Evolutionary conservation across 2,797 vertebrate species (phyloP).

Genomic region (Selene dorsalis): DNA sequence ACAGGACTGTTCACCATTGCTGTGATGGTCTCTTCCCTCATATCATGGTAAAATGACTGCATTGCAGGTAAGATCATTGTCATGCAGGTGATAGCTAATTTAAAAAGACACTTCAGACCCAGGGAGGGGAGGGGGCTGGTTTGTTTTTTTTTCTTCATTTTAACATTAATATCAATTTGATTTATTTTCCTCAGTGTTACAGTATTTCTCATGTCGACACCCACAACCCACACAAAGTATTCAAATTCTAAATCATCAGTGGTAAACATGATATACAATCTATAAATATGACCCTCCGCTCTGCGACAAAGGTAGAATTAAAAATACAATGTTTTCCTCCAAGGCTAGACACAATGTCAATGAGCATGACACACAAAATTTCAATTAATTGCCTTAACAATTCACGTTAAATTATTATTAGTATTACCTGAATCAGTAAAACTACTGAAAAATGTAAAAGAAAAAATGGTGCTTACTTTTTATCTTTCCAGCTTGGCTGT

Average conservation of each 20-base stretch:
- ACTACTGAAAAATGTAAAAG: background rate
- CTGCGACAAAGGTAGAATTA: background rate
- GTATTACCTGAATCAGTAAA: background rate
- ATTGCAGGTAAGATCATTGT: background rate
- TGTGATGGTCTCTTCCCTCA: conserved; percentile 18
- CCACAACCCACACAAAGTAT: background rate
- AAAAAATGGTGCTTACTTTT: conserved; percentile 72
- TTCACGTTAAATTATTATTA: background rate
- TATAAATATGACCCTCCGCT: background rate
- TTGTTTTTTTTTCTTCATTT: conserved; percentile 19
- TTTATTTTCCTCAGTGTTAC: background rate
- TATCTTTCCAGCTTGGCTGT: conserved; percentile 76
- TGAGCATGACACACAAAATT: background rate
- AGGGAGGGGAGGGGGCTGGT: background rate
- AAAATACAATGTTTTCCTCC: conserved; percentile 3
- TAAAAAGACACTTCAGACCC: conserved; percentile 13
- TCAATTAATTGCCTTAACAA: background rate
- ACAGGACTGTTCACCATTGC: conserved; percentile 11
- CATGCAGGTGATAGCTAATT: background rate
- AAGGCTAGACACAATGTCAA: background rate
- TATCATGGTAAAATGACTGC: conserved; percentile 24
- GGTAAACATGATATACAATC: background rate
- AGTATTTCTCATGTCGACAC: conserved; percentile 4
- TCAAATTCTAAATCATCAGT: conserved; percentile 5
- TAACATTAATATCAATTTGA: conserved; percentile 15